Conservation (phyloP, 2,888 invertebrate species). For the Alloplasta piceator region DNA sequence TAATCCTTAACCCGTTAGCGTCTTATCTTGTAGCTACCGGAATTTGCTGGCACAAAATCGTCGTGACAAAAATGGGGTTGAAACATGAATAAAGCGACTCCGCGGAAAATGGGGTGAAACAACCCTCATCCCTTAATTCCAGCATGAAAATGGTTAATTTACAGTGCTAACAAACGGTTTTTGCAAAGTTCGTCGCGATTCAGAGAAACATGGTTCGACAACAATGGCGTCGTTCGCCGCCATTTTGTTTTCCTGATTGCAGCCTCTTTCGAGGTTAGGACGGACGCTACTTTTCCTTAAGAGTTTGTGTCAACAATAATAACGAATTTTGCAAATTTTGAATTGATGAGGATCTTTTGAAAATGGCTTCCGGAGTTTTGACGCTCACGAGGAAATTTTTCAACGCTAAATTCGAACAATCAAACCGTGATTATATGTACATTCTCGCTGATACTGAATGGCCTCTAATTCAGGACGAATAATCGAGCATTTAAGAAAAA, state of each 20-base stretch:
- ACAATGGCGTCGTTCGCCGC: slow-evolving; percentile 79
- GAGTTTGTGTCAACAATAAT: too few relatives aligned
- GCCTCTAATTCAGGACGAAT: slow-evolving; percentile 70
- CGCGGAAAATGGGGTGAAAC: slow-evolving; percentile 58
- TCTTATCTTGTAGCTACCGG: slow-evolving; percentile 67
- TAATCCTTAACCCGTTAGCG: slow-evolving; percentile 73
- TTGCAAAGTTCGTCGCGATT: slow-evolving; percentile 62
- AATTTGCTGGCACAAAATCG: slow-evolving; percentile 49
- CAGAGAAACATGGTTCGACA: slow-evolving; percentile 79
- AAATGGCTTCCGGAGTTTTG: background rate
- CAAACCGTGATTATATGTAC: slow-evolving; percentile 70
- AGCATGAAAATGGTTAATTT: slow-evolving; percentile 81
- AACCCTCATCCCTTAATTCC: slow-evolving; percentile 71
- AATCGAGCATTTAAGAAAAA: slow-evolving; percentile 56
- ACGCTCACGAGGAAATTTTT: slow-evolving; percentile 23
- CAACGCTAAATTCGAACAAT: slow-evolving; percentile 62
- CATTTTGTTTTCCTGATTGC: slow-evolving; percentile 81
- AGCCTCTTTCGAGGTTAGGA: slow-evolving; percentile 76
- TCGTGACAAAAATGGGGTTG: slow-evolving; percentile 28
- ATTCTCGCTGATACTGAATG: slow-evolving; percentile 69
- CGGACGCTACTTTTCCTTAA: too few relatives aligned
- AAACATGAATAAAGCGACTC: slow-evolving; percentile 49
- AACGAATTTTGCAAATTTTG: background rate
- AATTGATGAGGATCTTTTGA: too few relatives aligned
- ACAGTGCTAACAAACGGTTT: slow-evolving; percentile 76